Conservation (phyloP, 2,113 vertebrate species). For the Chaetodon trifascialis region DNA sequence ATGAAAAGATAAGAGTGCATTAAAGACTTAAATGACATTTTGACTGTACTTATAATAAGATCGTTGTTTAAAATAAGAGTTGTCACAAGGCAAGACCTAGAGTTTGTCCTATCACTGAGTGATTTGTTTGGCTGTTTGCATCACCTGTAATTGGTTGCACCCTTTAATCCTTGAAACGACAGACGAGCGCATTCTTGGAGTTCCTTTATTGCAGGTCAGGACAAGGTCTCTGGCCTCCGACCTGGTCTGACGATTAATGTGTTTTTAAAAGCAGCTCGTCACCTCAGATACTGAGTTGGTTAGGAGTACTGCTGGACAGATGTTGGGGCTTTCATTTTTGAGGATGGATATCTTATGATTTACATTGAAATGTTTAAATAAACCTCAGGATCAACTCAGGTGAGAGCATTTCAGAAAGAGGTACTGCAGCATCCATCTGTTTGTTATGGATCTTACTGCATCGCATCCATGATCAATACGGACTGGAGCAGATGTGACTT, state of each 20-base stretch:
- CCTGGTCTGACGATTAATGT: slow-evolving; percentile 15
- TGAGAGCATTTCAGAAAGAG: background rate
- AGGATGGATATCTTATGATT: background rate
- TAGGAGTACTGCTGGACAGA: background rate
- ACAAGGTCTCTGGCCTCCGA: slow-evolving; percentile 21
- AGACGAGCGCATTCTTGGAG: slow-evolving; percentile 32
- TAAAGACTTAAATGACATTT: background rate
- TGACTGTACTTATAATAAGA: background rate
- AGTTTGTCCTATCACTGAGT: background rate
- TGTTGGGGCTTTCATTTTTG: background rate
- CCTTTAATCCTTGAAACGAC: background rate
- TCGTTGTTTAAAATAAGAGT: background rate
- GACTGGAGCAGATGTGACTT: slow-evolving; percentile 8
- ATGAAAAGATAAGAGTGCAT: background rate
- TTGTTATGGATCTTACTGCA: background rate
- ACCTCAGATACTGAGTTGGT: background rate
- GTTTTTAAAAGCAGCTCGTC: slow-evolving; percentile 8
- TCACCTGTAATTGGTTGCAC: background rate
- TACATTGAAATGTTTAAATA: background rate
- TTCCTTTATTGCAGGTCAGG: slow-evolving; percentile 34
- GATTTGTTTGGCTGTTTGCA: slow-evolving; percentile 12
- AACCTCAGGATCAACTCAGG: background rate
- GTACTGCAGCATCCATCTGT: background rate
- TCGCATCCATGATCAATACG: background rate
- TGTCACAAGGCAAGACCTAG: background rate